Evolutionary conservation across 2,888 invertebrate species (phyloP).

Genomic region (Blastobasis lacticolella): DNA sequence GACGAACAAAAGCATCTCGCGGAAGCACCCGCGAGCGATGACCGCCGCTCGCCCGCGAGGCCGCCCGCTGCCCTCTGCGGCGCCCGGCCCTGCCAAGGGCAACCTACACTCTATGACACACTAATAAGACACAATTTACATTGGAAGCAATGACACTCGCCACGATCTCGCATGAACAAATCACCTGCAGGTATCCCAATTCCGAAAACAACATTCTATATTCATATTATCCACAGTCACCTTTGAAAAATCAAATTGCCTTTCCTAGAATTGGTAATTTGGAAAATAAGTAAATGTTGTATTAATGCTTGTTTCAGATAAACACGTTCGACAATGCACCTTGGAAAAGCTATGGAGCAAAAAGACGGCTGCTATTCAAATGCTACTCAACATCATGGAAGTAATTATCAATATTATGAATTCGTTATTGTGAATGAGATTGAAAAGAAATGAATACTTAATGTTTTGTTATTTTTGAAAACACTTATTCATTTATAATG

Average conservation of each 20-base stretch:
- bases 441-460: too few species aligned
- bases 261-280: neutral
- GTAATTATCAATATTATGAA: conserved; percentile 32
- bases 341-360: conserved; percentile 75
- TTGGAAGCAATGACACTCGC: too few species aligned
- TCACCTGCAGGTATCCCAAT: too few species aligned
- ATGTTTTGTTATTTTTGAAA: too few species aligned
- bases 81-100: too few species aligned
- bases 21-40: conserved; percentile 27
- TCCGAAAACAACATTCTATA: too few species aligned
- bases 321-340: conserved; percentile 70
- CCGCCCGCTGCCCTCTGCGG: conserved; percentile 13
- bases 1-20: conserved; percentile 36
- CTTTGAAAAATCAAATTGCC: conserved; percentile 9
- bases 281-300: neutral
- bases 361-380: conserved; percentile 69
- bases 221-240: too few species aligned
- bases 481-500: too few species aligned
- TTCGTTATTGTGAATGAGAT: neutral
- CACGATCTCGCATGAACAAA: too few species aligned
- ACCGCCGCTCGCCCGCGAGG: conserved; percentile 2
- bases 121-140: too few species aligned
- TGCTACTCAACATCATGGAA: conserved; percentile 71
- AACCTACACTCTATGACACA: too few species aligned
- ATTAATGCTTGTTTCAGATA: conserved; percentile 58